Percentiles rank a stretch among this genome's conserved stretches.
Conservation (phyloP, 92 coral and sea anemone genomes). For the Plumapathes pennacea region DNA sequence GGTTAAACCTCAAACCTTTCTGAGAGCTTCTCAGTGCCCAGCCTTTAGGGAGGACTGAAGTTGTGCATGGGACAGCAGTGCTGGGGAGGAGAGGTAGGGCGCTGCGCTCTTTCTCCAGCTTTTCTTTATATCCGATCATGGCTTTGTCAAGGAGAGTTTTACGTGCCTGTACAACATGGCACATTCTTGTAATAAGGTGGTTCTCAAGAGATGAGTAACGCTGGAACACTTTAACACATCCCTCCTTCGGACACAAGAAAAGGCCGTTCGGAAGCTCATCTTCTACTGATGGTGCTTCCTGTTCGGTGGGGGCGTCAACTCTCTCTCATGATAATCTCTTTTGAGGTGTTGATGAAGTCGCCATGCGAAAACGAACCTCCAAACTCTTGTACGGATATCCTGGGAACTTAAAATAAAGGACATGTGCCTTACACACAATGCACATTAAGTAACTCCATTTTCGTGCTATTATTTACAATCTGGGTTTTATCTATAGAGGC, state of each 20-base stretch:
- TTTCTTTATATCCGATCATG: background rate
- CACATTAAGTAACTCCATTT: too few relatives aligned
- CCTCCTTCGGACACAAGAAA: conserved; percentile 16
- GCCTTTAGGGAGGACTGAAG: background rate
- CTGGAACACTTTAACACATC: conserved; percentile 9
- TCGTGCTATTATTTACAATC: too few relatives aligned
- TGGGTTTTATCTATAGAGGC: too few relatives aligned
- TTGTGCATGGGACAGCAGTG: background rate
- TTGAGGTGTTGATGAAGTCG: too few relatives aligned
- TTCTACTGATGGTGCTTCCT: conserved; percentile 1
- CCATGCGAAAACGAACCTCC: too few relatives aligned
- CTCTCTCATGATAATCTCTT: background rate
- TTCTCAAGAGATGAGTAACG: too few relatives aligned
- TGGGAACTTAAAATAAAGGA: too few relatives aligned
- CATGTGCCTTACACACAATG: too few relatives aligned
- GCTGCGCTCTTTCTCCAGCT: background rate
- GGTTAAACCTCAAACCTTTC: conserved; percentile 4
- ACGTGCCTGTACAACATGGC: background rate
- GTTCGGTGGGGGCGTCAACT: background rate
- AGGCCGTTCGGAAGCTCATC: conserved; percentile 9
- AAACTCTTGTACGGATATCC: too few relatives aligned
- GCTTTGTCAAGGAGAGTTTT: conserved; percentile 1
- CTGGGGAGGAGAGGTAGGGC: background rate
- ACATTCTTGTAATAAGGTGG: conserved; percentile 1
- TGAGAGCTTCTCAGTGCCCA: conserved; percentile 8